A percentile compares a stretch with the other conserved stretches of the same genome.
phyloP scores from a whole-genome alignment of 1,140 invertebrate species.

The Bombus breviceps region DNA sequence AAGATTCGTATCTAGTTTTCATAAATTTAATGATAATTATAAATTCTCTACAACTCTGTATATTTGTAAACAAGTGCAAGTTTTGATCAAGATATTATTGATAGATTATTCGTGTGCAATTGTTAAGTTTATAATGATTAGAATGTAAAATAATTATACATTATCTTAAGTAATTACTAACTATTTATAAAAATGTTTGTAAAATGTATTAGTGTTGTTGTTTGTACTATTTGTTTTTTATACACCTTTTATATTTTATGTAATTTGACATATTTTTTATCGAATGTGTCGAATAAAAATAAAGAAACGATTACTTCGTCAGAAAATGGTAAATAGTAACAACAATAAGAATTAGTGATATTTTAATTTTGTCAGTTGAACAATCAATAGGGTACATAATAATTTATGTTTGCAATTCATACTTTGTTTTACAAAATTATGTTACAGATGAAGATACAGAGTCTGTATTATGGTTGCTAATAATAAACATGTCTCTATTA shows the following conservation, averaged over 20 bases:
- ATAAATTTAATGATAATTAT: conserved; percentile 11
- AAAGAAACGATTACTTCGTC: conserved; percentile 29
- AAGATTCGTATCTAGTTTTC: conserved; percentile 12
- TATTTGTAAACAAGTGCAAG: background rate
- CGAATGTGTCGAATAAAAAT: conserved; percentile 61
- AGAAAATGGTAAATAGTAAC: conserved; percentile 1
- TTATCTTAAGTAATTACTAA: background rate
- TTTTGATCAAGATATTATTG: background rate
- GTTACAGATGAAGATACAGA: conserved; percentile 69
- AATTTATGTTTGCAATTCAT: conserved; percentile 7
- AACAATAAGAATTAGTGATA: background rate
- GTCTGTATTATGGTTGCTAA: conserved; percentile 69
- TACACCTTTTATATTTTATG: conserved; percentile 78
- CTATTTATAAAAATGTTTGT: conserved; percentile 59
- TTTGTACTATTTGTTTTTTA: conserved; percentile 72
- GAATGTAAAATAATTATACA: background rate
- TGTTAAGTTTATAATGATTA: background rate
- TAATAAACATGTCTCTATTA: conserved; percentile 79
- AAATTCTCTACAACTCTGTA: background rate
- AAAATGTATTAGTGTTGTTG: conserved; percentile 60
- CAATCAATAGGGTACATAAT: conserved; percentile 45
- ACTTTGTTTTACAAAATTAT: conserved; percentile 41
- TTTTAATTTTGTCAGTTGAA: background rate
- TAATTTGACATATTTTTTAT: conserved; percentile 77
- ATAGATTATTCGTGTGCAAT: background rate